Evolutionary conservation across 2,113 vertebrate genomes (phyloP).

Genomic region (Rynchops niger): DNA sequence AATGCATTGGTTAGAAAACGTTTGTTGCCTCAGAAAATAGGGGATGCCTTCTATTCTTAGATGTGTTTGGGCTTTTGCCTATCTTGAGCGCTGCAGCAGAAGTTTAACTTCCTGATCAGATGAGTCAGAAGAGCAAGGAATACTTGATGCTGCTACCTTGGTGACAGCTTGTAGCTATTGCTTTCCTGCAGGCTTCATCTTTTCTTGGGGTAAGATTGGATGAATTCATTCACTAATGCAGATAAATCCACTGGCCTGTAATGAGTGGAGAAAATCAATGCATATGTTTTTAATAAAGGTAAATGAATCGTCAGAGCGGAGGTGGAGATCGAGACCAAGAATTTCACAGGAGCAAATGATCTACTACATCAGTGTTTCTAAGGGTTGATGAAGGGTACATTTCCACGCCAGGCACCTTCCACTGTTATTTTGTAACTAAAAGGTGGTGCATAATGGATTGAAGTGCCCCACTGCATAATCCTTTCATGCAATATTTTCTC

Average conservation of each 20-base stretch:
- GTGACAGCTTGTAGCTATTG: neutral
- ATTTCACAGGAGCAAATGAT: neutral
- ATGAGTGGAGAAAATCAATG: conserved; percentile 20
- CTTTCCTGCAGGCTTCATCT: neutral
- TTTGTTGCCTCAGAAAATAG: neutral
- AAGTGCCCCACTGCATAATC: neutral
- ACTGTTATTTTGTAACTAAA: neutral
- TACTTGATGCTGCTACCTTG: neutral
- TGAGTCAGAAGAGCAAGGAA: neutral
- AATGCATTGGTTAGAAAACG: neutral
- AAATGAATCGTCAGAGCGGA: neutral
- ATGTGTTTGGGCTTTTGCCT: neutral
- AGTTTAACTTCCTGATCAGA: neutral
- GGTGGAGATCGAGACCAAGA: conserved; percentile 1
- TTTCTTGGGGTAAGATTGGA: neutral
- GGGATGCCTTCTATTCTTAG: neutral
- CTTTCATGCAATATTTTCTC: neutral
- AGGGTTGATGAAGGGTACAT: neutral
- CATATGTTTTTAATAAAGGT: conserved; percentile 15
- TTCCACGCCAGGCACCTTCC: neutral
- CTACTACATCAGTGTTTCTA: neutral
- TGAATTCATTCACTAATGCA: neutral
- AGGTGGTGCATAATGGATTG: neutral
- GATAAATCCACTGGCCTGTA: conserved; percentile 7
- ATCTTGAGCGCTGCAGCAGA: neutral